Conservation (phyloP, 2,888 invertebrate genomes). For the Dynastes tityus region DNA sequence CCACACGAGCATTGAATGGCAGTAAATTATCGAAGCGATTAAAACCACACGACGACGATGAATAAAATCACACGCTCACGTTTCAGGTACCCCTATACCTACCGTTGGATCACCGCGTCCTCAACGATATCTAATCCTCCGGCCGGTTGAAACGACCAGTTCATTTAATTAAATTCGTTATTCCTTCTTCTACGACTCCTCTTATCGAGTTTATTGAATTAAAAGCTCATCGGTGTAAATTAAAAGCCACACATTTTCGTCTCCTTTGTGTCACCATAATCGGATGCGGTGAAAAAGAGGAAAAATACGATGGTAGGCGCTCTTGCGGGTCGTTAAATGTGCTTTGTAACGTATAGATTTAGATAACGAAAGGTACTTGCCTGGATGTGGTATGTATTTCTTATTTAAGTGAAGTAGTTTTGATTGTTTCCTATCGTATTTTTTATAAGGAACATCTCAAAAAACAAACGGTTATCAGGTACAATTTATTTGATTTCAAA, state of each 20-base stretch:
- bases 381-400: too few species aligned
- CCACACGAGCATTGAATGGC: background rate
- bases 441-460: too few species aligned
- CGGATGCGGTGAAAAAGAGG: background rate
- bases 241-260: conserved; percentile 54
- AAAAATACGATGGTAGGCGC: background rate
- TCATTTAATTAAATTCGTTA: conserved; percentile 48
- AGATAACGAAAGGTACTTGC: background rate
- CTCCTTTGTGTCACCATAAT: conserved; percentile 26
- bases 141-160: background rate
- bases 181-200: conserved; percentile 11
- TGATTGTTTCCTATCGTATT: too few species aligned
- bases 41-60: conserved; percentile 26
- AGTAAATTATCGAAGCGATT: conserved; percentile 25
- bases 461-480: too few species aligned
- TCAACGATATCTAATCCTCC: conserved; percentile 35
- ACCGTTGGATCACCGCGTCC: too few species aligned
- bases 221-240: conserved; percentile 61
- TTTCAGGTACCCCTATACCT: conserved; percentile 1
- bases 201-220: conserved; percentile 60
- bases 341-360: background rate
- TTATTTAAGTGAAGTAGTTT: too few species aligned
- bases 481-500: too few species aligned
- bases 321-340: background rate
- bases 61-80: conserved; percentile 40